Conservation (phyloP, 2,888 invertebrate species). For the Agrochola lychnidis region DNA sequence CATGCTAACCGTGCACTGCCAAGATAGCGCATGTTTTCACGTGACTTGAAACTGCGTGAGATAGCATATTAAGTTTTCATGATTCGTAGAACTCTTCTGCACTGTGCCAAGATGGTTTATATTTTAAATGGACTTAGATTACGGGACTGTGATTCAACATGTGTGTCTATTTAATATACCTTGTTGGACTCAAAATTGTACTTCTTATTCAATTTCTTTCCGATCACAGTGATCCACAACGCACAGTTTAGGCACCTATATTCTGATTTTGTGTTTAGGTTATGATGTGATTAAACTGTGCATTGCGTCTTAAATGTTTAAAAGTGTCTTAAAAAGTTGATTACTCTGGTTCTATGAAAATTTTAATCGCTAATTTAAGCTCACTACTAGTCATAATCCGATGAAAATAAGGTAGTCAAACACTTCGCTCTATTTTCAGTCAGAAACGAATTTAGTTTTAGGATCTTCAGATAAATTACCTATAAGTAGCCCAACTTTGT, state of each 20-base stretch:
- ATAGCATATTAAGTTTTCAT: not conserved
- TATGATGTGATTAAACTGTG: not conserved
- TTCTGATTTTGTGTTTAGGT: not conserved
- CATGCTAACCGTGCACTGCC: constrained; percentile 13
- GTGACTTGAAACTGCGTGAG: not conserved
- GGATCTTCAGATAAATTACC: not conserved
- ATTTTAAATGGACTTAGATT: not conserved
- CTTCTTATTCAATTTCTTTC: not conserved
- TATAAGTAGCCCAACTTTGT: not conserved
- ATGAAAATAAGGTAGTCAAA: not conserved
- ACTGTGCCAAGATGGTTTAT: not conserved
- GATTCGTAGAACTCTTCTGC: not conserved
- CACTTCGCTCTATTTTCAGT: not conserved
- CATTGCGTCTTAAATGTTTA: not conserved
- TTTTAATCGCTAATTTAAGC: not conserved
- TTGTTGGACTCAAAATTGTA: not conserved
- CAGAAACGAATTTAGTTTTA: not conserved
- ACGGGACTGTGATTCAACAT: not conserved
- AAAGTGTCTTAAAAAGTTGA: no score
- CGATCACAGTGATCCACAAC: not conserved
- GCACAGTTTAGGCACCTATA: not conserved
- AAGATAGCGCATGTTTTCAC: constrained; percentile 4
- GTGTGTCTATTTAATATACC: not conserved
- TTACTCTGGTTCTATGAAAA: not conserved
- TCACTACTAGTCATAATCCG: not conserved